Evolutionary conservation across 2,888 invertebrate species (phyloP).

Genomic region (Salpingus planirostris): DNA sequence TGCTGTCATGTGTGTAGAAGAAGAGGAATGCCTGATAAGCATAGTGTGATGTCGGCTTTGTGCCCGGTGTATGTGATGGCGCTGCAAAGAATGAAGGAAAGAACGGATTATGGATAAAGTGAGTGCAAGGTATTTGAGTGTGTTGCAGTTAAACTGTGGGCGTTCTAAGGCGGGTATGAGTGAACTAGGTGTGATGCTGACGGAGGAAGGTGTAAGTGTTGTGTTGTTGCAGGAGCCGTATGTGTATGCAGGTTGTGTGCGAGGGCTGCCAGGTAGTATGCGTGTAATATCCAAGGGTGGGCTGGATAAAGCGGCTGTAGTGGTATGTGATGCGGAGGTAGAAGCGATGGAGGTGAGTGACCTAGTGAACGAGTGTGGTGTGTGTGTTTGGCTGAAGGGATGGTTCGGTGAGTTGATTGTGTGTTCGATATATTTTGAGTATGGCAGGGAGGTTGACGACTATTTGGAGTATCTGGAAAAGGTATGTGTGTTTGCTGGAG

Average conservation of each 20-base stretch:
- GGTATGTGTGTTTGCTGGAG: no score
- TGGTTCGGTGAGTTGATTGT: constrained; percentile 11
- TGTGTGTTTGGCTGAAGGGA: constrained; percentile 13
- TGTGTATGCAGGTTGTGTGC: constrained; percentile 1
- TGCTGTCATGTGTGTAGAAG: neutral
- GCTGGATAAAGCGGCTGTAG: constrained; percentile 1
- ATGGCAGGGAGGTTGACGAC: neutral
- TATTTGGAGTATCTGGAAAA: constrained; percentile 1
- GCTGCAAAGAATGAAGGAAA: neutral
- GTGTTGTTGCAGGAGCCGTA: constrained; percentile 9
- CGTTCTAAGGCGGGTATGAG: neutral
- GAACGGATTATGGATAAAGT: neutral
- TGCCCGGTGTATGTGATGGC: neutral
- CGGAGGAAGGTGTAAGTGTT: constrained; percentile 1
- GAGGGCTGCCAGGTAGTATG: constrained; percentile 9
- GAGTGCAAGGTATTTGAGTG: no score
- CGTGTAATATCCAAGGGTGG: constrained; percentile 2
- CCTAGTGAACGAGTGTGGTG: neutral
- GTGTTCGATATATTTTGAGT: constrained; percentile 14
- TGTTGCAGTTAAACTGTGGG: constrained; percentile 2
- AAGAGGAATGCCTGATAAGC: neutral
- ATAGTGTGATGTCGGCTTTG: neutral
- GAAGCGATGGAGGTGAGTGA: neutral
- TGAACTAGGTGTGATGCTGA: neutral
- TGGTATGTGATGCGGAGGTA: constrained; percentile 3